Percentiles rank a stretch among this genome's conserved stretches.
Conservation (phyloP, 2,797 vertebrate species). For the Garrulus glandarius region DNA sequence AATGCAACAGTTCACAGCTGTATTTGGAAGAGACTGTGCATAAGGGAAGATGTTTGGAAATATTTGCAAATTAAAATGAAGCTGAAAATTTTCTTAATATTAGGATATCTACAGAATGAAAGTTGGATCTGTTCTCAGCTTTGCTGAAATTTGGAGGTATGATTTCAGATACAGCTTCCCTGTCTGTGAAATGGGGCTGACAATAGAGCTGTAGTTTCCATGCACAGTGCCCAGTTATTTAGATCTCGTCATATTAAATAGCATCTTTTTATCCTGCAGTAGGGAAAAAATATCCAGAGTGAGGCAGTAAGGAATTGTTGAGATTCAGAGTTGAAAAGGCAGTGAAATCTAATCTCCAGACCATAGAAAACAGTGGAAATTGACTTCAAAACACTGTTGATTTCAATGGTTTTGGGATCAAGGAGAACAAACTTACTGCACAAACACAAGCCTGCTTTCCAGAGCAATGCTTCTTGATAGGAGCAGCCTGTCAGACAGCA, state of each 20-base stretch:
- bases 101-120: not conserved
- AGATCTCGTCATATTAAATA: not conserved
- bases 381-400: not conserved
- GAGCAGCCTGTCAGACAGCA: not conserved
- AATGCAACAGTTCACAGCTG: not conserved
- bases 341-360: conserved; percentile 20
- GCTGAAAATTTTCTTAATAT: not conserved
- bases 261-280: not conserved
- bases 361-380: conserved; percentile 3
- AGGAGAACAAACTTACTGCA: not conserved
- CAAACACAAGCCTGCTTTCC: not conserved
- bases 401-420: not conserved
- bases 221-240: not conserved
- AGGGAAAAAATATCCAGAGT: not conserved
- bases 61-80: not conserved
- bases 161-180: not conserved
- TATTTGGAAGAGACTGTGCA: not conserved
- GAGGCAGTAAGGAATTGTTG: not conserved
- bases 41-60: not conserved
- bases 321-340: not conserved
- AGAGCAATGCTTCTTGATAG: not conserved
- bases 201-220: not conserved
- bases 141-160: not conserved
- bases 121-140: not conserved
- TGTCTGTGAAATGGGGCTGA: not conserved